Conservation (phyloP, 2,113 vertebrate species). For the Ciconia boyciana region DNA sequence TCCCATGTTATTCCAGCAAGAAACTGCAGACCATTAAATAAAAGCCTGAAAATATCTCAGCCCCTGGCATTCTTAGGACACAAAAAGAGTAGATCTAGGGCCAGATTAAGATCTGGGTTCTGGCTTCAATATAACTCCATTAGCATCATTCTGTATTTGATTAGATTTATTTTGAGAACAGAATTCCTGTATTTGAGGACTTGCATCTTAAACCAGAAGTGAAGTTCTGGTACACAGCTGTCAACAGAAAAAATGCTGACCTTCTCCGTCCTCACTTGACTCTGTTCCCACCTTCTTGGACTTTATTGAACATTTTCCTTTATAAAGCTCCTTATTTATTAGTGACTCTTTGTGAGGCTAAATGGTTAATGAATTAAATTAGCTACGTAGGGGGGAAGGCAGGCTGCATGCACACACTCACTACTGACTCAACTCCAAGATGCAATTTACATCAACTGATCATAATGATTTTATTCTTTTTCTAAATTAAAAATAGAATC, state of each 20-base stretch:
- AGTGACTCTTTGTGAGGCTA: neutral
- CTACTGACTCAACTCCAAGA: slow-evolving; percentile 25
- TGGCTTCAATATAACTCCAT: neutral
- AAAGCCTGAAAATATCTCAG: slow-evolving; percentile 10
- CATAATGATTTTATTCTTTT: neutral
- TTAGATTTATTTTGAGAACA: slow-evolving; percentile 13
- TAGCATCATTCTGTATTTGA: slow-evolving; percentile 28
- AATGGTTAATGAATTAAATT: neutral
- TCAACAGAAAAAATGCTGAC: neutral
- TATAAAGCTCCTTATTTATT: neutral
- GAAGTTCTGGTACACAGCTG: neutral
- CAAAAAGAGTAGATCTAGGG: neutral
- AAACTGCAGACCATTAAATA: neutral
- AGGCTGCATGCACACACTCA: neutral
- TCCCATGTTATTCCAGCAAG: neutral
- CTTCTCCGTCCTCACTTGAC: neutral
- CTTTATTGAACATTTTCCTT: neutral
- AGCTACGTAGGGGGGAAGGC: neutral
- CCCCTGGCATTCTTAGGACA: neutral
- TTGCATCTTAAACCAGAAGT: neutral
- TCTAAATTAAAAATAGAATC: slow-evolving; percentile 39
- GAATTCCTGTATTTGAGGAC: neutral
- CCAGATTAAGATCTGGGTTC: neutral
- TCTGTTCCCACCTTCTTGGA: neutral
- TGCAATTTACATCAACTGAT: slow-evolving; percentile 26